phyloP scores from a whole-genome alignment of 2,888 invertebrate species.

The Dynastes maya region DNA sequence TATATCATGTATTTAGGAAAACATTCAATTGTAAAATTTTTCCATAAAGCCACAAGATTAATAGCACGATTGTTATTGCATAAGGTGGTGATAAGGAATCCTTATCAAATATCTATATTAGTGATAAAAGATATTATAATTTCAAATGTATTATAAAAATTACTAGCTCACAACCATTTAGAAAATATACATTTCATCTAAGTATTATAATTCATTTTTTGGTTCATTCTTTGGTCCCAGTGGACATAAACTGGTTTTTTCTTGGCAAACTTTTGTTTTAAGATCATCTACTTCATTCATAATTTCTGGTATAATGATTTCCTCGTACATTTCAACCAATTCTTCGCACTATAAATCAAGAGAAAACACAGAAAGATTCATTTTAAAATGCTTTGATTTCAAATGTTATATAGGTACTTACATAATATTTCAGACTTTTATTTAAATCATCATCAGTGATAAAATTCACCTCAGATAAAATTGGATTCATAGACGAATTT shows the following conservation, averaged over 20 bases:
- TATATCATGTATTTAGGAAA: too few relatives aligned
- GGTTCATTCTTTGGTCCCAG: slow-evolving; percentile 61
- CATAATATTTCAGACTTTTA: slow-evolving; percentile 88
- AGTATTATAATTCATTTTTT: slow-evolving; percentile 47
- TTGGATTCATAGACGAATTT: slow-evolving; percentile 83
- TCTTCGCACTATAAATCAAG: slow-evolving; percentile 76
- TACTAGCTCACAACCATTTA: slow-evolving; percentile 17
- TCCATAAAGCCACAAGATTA: not conserved
- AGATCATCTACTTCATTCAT: slow-evolving; percentile 70
- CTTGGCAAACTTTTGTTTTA: slow-evolving; percentile 73
- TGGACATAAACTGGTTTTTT: slow-evolving; percentile 71
- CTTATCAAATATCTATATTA: not conserved
- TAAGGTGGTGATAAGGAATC: not conserved
- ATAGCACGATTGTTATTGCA: not conserved
- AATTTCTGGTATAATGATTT: slow-evolving; percentile 77
- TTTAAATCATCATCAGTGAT: slow-evolving; percentile 90
- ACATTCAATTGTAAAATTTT: too few relatives aligned
- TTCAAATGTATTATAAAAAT: slow-evolving; percentile 33
- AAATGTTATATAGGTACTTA: slow-evolving; percentile 70
- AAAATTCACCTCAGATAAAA: slow-evolving; percentile 83
- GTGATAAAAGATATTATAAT: not conserved
- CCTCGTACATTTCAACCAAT: slow-evolving; percentile 82
- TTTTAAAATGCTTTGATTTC: not conserved
- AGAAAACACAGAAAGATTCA: slow-evolving; percentile 17
- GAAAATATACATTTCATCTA: slow-evolving; percentile 1